These are phyloP conservation scores for Hoplostethus atlanticus DNA, from an alignment of 2,797 vertebrate genomes.

Conservation along the genomic window DNA sequence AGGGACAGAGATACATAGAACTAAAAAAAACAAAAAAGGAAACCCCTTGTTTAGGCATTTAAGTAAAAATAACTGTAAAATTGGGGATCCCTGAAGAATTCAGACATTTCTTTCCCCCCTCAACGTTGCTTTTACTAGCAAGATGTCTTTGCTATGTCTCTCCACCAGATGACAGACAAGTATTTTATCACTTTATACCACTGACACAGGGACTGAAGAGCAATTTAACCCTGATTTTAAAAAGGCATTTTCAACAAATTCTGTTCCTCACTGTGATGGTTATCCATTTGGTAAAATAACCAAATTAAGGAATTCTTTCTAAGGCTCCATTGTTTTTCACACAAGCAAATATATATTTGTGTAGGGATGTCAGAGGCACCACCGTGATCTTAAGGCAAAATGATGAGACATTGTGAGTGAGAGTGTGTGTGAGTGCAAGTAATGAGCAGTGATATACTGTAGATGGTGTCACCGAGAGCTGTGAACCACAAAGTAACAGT, in stretches of 20 bases:
- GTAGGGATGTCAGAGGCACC: constrained; percentile 76
- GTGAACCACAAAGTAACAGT: constrained; percentile 68
- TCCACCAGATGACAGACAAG: constrained; percentile 75
- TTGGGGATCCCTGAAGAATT: constrained; percentile 44
- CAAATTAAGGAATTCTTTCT: constrained; percentile 19
- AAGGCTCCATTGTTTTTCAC: constrained; percentile 29
- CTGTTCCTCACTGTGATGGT: constrained; percentile 16
- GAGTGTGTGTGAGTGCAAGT: constrained; percentile 64
- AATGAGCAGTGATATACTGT: constrained; percentile 59
- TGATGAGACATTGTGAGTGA: constrained; percentile 51
- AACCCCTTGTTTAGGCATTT: constrained; percentile 54
- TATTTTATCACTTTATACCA: constrained; percentile 18
- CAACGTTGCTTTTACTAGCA: constrained; percentile 23
- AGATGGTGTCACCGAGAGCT: constrained; percentile 57
- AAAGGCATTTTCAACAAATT: constrained; percentile 23
- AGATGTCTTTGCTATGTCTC: constrained; percentile 47
- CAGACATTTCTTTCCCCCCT: constrained; percentile 23
- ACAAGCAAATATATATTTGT: constrained; percentile 43
- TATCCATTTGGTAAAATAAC: constrained; percentile 35
- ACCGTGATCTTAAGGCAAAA: constrained; percentile 82
- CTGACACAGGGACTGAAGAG: not conserved
- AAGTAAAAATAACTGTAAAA: constrained; percentile 62
- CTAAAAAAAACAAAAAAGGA: constrained; percentile 35
- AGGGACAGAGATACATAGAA: constrained; percentile 33
- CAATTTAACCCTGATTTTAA: constrained; percentile 13